A percentile compares a stretch with the other conserved stretches of the same genome.
Evolutionary conservation across 2,797 vertebrate genomes (phyloP).

Genomic region (Aratinga solstitialis): DNA sequence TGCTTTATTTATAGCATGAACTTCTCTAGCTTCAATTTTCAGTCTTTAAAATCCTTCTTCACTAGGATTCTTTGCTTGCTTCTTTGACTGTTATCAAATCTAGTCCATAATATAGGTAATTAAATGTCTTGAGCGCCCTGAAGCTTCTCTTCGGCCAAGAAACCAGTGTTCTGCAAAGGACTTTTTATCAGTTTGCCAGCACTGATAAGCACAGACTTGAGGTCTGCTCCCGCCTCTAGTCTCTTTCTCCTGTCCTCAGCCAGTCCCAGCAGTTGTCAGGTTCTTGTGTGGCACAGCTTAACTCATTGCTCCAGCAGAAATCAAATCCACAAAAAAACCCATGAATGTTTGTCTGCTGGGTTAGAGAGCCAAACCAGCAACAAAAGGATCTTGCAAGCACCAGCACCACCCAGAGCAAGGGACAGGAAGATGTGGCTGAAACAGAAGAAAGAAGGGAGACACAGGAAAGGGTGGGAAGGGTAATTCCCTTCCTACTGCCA

Average conservation of each 20-base stretch:
- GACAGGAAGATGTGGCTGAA: background rate
- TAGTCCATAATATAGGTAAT: background rate
- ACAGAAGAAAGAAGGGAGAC: background rate
- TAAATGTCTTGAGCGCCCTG: background rate
- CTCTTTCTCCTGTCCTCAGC: background rate
- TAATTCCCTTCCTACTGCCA: background rate
- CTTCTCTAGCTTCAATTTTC: background rate
- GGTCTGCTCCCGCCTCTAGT: background rate
- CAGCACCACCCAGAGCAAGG: background rate
- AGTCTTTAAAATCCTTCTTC: background rate
- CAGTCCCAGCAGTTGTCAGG: background rate
- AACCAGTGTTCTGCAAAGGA: accelerated
- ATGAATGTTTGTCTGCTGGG: background rate
- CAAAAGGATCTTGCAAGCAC: background rate
- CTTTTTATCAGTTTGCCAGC: background rate
- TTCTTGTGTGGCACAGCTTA: background rate
- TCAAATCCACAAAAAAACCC: background rate
- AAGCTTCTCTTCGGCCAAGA: background rate
- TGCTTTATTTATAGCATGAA: background rate
- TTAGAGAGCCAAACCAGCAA: background rate
- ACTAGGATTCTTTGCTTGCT: background rate
- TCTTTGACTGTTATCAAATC: background rate
- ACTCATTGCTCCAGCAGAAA: background rate
- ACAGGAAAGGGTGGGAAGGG: background rate
- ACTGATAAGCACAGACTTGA: background rate